Conservation (phyloP, 2,888 invertebrate genomes). For the Oxyteleia sp. region DNA sequence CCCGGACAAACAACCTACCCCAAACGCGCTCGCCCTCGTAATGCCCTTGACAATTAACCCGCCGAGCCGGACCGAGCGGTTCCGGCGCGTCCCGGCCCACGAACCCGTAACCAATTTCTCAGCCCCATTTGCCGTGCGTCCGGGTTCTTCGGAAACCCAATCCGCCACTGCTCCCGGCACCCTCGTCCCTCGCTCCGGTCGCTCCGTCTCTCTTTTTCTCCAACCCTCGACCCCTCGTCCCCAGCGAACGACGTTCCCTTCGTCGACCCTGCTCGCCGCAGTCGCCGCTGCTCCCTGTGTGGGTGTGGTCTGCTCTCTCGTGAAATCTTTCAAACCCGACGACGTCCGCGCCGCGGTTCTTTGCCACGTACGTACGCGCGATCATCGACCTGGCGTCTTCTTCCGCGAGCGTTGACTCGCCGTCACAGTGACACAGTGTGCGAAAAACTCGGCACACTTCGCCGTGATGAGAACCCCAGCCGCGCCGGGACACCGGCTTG, state of each 20-base stretch:
- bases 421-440: conserved; percentile 63
- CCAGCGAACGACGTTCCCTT: conserved; percentile 53
- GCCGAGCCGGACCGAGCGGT: no score
- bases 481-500: conserved; percentile 34
- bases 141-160: no score
- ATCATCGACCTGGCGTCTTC: conserved; percentile 54
- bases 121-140: no score
- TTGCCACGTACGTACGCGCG: conserved; percentile 35
- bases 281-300: conserved; percentile 76
- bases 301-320: conserved; percentile 81
- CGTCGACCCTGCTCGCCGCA: conserved; percentile 64
- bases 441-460: conserved; percentile 13
- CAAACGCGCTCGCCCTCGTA: no score
- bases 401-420: conserved; percentile 57
- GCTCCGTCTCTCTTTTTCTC: conserved; percentile 16
- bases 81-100: no score
- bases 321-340: conserved; percentile 60
- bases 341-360: conserved; percentile 41
- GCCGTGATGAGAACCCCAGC: conserved; percentile 8
- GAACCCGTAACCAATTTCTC: no score
- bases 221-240: conserved; percentile 30
- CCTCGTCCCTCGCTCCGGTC: no score
- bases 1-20: no score
- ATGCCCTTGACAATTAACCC: no score
- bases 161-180: no score